Conservation (phyloP, 2,113 vertebrate species). For the Apaloderma vittatum region DNA sequence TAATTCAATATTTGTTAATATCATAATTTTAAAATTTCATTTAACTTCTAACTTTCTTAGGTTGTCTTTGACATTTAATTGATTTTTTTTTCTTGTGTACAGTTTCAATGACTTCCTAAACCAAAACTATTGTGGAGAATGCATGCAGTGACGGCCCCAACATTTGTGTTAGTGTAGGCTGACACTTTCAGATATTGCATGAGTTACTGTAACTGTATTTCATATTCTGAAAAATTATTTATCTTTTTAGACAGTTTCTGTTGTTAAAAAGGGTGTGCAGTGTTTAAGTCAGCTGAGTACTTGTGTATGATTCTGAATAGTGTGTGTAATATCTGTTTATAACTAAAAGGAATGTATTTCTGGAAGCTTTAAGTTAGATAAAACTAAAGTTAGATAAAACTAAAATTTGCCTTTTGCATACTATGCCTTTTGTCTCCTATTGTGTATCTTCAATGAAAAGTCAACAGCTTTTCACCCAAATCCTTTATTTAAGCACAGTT, state of each 20-base stretch:
- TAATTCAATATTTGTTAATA: not conserved
- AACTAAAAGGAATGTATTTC: not conserved
- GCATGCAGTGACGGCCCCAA: not conserved
- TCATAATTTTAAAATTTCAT: not conserved
- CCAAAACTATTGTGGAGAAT: not conserved
- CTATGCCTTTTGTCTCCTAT: not conserved
- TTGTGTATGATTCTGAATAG: not conserved
- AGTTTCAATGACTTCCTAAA: not conserved
- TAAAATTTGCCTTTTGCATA: not conserved
- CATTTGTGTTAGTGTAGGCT: not conserved
- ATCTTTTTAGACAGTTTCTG: not conserved
- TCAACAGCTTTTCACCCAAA: not conserved
- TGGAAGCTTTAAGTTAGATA: not conserved
- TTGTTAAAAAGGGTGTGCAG: not conserved
- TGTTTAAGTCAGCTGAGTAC: not conserved
- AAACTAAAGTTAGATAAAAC: not conserved
- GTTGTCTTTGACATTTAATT: not conserved
- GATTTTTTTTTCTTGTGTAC: not conserved
- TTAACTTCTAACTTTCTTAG: not conserved
- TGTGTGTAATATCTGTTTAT: not conserved
- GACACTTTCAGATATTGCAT: not conserved
- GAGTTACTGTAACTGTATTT: not conserved
- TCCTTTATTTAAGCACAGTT: not conserved
- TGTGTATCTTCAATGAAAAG: not conserved
- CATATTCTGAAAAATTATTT: not conserved